Evolutionary conservation across 2,113 vertebrate species (phyloP).

Genomic region (Myotis lucifugus): DNA sequence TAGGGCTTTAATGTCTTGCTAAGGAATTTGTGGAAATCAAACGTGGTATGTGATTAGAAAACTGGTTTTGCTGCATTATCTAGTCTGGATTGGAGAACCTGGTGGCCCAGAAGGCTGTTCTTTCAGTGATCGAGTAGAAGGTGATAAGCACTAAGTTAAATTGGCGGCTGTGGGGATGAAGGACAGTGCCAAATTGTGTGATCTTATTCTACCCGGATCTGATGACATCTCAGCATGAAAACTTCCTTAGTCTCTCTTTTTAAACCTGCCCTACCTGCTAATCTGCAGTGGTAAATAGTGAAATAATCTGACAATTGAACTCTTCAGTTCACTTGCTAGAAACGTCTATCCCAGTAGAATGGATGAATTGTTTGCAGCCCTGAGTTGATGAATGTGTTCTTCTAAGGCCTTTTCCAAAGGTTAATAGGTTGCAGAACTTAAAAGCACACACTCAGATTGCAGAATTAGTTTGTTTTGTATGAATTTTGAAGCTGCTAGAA

Average conservation of each 20-base stretch:
- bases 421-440: slow-evolving; percentile 34
- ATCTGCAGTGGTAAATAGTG: not conserved
- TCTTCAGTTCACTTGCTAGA: not conserved
- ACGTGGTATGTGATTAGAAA: not conserved
- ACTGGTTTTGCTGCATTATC: not conserved
- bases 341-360: not conserved
- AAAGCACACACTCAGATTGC: not conserved
- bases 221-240: not conserved
- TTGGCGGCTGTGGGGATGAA: not conserved
- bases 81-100: not conserved
- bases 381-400: not conserved
- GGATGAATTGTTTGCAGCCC: not conserved
- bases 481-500: slow-evolving; percentile 17
- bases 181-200: not conserved
- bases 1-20: not conserved
- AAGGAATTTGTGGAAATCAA: not conserved
- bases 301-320: not conserved
- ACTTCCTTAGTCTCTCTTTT: not conserved
- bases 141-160: not conserved
- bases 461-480: not conserved
- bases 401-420: slow-evolving; percentile 14
- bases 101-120: not conserved
- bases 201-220: not conserved
- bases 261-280: not conserved
- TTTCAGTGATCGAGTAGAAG: not conserved